Base-by-base conservation (phyloP, 2,113 vertebrate species). In the Campylomormyrus numenius region DNA sequence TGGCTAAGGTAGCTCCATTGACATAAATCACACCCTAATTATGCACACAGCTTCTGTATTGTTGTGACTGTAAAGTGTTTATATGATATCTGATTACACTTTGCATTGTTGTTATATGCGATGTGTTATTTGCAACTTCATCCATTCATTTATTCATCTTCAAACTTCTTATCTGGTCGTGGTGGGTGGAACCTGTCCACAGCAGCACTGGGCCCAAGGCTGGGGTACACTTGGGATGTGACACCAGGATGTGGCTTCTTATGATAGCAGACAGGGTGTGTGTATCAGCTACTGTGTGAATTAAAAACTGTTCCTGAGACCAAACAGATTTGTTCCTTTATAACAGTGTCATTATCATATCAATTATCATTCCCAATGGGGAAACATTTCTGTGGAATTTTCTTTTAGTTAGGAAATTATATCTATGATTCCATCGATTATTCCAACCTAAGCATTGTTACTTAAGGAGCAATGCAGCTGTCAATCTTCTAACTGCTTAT, bases 261-360 rank as follows among this genome's bases (percentile, higher is more conserved):
- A 39, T 77, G 70, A 77, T 39, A 77, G 15, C 31, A 77, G 6
- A 31, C 58, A 15, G 45, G 89, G 91, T 91, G 90, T 91, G 89
- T 27, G 9, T 74, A 49, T 31, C 62, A 35, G 90, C 83, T 92
- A n/a, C 90, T 84, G 52, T 21, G 5, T 62, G 24, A 86, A 24
- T 83, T 70, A 45, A 91, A 90, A 90, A 91, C 85, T 5, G 88
- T 89, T 58, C 90, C 91, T 89, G 74, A 92, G 92, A 53, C 4
- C 74, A 90, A 91, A 92, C 91, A 42, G 49, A 56, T 1, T 86
- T 90, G 62, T 50, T 91, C 17, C 6, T 87, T 49, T 92, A 31
- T 50, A 85, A 52, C 1, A 17, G 50, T 17, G 27, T 39, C 6
- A 1, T 50, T 13, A 53, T 35, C 4, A 35, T 53, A 6, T 53